Evolutionary conservation across 2,888 invertebrate genomes (phyloP), one percentile per base, ranked within the genome.

Genomic region (Norana najaformis): DNA sequence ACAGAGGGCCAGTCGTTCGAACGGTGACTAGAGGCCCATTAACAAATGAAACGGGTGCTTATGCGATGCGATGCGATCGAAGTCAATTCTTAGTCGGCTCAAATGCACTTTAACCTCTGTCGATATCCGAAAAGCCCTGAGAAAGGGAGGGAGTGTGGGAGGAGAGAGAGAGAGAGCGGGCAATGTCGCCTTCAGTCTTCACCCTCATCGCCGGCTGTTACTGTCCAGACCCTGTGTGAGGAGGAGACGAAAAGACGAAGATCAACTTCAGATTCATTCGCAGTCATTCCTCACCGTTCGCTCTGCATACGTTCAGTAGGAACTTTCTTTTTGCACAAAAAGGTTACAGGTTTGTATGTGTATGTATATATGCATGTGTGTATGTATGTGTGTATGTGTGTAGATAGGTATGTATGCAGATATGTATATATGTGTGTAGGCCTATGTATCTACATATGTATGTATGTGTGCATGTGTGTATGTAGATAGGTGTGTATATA

Each of bases 391-490:
- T n/a, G n/a, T n/a, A n/a, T n/a, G 69, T n/a, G 11, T n/a, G 69
- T n/a, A 69, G 1, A n/a, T n/a, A 41, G 8, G 41, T 41, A 41
- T 13, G 41, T 41, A 41, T 18, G 14, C 18, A 41, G 13, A 47
- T 39, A 39, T 39, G 34, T 83, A 83, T 83, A 16, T 83, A 83
- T 83, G 83, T 83, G 16, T 83, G 83, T 83, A 83, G 6, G 83
- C n/a, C n/a, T 83, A 85, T 85, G 85, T 20, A 85, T 85, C 20
- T 20, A 85, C 23, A 30, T 20, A 85, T 85, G 85, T 20, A 85
- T 23, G 85, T 20, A 85, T 23, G 85, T 23, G 16, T 83, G 83
- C 35, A 83, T 83, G 83, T 16, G 16, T 83, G 85, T 85, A 85
- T 85, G 85, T 16, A 85, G 3, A 18, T 14, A 41, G 13, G 41